phyloP scores from a whole-genome alignment of 2,888 invertebrate species.

The Camponotus fellah region DNA sequence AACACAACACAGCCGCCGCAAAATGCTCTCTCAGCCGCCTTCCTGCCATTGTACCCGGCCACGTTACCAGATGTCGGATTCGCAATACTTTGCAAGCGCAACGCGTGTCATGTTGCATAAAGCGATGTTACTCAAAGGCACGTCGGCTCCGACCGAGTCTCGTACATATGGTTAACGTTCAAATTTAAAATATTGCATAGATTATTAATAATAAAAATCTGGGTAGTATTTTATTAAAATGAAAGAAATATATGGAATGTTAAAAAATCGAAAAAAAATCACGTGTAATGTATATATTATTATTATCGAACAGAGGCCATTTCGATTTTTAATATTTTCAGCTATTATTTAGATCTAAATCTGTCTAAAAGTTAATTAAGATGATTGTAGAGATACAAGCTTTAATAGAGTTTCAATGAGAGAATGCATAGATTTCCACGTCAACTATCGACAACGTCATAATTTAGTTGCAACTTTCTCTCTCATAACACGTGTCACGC shows the following conservation, averaged over 20 bases:
- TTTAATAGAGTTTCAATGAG: background rate
- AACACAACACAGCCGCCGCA: conserved; percentile 43
- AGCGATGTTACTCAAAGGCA: conserved; percentile 34
- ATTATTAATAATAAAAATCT: background rate
- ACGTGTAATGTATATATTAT: background rate
- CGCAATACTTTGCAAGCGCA: conserved; percentile 59
- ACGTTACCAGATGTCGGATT: conserved; percentile 58
- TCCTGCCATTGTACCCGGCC: conserved; percentile 59
- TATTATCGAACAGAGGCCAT: background rate
- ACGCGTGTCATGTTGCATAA: conserved; percentile 57
- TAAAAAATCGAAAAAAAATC: background rate
- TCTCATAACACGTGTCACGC: conserved; percentile 23
- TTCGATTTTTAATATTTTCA: background rate
- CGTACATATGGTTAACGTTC: conserved; percentile 26
- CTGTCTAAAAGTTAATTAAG: background rate
- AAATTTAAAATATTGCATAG: conserved; percentile 7
- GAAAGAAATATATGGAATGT: background rate
- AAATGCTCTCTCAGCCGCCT: conserved; percentile 59
- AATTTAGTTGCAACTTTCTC: conserved; percentile 23
- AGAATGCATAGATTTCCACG: background rate
- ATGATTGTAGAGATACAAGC: background rate
- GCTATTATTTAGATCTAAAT: background rate
- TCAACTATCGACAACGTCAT: background rate
- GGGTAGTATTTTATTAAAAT: background rate
- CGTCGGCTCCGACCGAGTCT: conserved; percentile 12